Conservation (phyloP, 1,140 invertebrate genomes). For the Ceratitis capitata region DNA sequence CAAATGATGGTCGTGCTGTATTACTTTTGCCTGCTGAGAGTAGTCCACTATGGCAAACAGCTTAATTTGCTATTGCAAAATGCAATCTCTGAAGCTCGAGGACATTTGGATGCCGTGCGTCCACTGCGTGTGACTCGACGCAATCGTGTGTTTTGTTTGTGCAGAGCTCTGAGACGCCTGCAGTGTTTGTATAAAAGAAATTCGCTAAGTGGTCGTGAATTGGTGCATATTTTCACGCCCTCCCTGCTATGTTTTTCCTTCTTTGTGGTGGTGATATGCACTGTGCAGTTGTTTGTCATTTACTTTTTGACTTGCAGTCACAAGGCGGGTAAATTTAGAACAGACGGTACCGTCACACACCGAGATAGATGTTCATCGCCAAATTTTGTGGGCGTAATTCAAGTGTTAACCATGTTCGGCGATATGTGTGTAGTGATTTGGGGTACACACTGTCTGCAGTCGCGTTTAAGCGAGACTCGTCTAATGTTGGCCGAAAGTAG, state of each 20-base stretch:
- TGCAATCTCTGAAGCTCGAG: neutral
- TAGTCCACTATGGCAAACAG: neutral
- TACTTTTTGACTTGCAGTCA: slow-evolving; percentile 17
- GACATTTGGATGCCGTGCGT: neutral
- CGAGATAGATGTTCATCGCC: neutral
- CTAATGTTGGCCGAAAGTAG: neutral
- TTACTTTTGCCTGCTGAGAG: neutral
- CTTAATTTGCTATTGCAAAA: neutral
- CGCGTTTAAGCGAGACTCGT: neutral
- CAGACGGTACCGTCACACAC: neutral
- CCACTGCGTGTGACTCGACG: neutral
- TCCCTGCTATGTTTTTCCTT: neutral
- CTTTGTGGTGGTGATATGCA: neutral
- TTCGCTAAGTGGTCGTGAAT: neutral
- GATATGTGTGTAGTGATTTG: neutral
- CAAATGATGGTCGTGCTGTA: neutral
- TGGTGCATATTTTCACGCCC: neutral
- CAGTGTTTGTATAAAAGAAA: neutral
- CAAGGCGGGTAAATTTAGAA: neutral
- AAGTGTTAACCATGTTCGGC: neutral
- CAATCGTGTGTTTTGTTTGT: neutral
- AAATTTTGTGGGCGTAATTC: neutral
- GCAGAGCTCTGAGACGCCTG: neutral
- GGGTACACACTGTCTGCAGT: neutral
- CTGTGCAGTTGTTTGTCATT: neutral